Evolutionary conservation across 92 coral and sea anemone genomes (phyloP), one percentile per base, ranked within the genome.

Genomic region (Paramuricea clavata): DNA sequence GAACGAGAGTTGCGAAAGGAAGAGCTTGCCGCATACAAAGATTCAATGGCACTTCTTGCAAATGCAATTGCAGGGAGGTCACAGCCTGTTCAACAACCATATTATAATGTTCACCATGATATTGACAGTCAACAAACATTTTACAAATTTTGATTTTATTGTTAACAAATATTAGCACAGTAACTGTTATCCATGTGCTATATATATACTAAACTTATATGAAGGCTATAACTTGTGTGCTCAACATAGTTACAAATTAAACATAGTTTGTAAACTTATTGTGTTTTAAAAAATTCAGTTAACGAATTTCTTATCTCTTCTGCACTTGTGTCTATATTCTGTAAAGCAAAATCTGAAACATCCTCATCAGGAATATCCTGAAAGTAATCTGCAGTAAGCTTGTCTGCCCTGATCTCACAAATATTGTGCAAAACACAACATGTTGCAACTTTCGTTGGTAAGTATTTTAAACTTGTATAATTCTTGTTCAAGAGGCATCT

Each of bases 401-500:
- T 9, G 39, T 75, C 89, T 41, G 49, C 81, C 43, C 62, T 56
- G 49, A 75, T 16, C 50, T 85, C 89, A 42, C 89, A 85, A 9
- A 86, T n/a, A n/a, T n/a, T n/a, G n/a, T n/a, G n/a, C n/a, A n/a
- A n/a, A n/a, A n/a, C n/a, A n/a, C n/a, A n/a, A 60, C 89, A 86
- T 22, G 89, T 10, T 39, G 89, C 85, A 76, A 86, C 78, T 49
- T 77, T 78, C 11, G 25, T n/a, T 25, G 89, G 89, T 27, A 86
- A 65, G 54, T 77, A 76, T 8, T 47, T n/a, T 27, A 86, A 44
- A 30, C 69, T 43, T 77, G 89, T 78, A 26, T 86, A 83, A 64
- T 19, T 39, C 47, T 65, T 65, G 28, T 86, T 77, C 12, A 59
- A 12, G 31, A 86, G 78, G 85, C 89, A 86, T 42, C 85, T 68